phyloP scores from a whole-genome alignment of 2,113 vertebrate species.

The Pongo abelii region DNA sequence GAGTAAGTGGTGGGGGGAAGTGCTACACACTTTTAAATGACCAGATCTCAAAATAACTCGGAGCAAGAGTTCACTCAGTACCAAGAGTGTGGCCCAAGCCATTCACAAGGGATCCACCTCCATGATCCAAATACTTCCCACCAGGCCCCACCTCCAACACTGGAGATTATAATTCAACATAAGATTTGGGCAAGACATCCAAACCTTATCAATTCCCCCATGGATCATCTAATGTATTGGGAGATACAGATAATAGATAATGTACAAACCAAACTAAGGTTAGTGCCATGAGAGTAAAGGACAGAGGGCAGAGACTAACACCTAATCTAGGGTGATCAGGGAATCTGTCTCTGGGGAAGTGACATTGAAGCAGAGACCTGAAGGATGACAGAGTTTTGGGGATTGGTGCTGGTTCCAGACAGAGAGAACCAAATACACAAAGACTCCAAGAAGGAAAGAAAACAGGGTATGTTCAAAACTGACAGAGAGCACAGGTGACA shows the following conservation, averaged over 20 bases:
- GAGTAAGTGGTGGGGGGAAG: no score
- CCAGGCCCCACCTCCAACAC: no score
- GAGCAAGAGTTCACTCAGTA: no score
- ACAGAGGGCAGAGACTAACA: no score
- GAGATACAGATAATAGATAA: background rate
- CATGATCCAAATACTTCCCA: no score
- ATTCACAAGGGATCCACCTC: no score
- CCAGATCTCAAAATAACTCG: no score
- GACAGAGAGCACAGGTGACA: background rate
- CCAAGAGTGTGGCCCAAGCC: no score
- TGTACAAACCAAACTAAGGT: background rate
- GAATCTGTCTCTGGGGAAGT: background rate
- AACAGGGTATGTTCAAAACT: background rate
- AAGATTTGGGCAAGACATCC: no score
- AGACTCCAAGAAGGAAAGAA: background rate
- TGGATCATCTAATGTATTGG: background rate
- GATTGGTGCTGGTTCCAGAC: background rate
- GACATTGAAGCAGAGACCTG: background rate
- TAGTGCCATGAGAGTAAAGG: background rate
- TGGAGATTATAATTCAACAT: no score
- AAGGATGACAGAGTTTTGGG: accelerated
- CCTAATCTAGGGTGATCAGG: accelerated
- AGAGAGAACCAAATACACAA: background rate
- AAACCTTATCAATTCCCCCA: no score
- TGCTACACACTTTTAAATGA: no score